Evolutionary conservation across 2,113 vertebrate species (phyloP).

Genomic region (Zonotrichia leucophrys): DNA sequence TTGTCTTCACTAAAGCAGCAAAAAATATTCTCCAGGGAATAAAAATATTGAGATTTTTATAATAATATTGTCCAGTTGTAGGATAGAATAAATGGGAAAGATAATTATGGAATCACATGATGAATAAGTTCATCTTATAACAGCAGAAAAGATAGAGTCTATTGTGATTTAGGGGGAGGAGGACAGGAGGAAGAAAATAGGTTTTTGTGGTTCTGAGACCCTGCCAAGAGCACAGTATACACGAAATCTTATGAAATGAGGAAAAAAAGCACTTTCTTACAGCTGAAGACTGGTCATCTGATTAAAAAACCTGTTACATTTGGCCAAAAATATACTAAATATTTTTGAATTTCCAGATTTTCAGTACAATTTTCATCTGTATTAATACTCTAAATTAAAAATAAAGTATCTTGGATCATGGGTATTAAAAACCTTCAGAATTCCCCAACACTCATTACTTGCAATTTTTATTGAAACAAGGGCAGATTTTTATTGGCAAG

Average conservation of each 20-base stretch:
- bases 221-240: not conserved
- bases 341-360: not conserved
- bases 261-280: not conserved
- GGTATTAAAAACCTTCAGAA: not conserved
- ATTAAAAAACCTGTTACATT: not conserved
- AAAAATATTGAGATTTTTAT: not conserved
- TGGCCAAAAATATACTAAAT: not conserved
- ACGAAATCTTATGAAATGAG: not conserved
- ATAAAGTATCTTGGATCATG: not conserved
- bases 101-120: not conserved
- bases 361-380: not conserved
- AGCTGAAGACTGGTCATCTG: not conserved
- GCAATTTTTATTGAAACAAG: not conserved
- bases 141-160: not conserved
- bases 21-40: not conserved
- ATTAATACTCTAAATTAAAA: not conserved
- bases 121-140: not conserved
- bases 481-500: not conserved
- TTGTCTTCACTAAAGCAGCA: not conserved
- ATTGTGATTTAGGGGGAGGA: accelerated
- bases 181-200: accelerated
- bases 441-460: too few species aligned
- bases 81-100: not conserved
- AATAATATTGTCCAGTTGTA: not conserved
- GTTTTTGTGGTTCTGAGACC: not conserved